Conservation (phyloP, 2,113 vertebrate genomes). For the Speoplatyrhinus poulsoni region DNA sequence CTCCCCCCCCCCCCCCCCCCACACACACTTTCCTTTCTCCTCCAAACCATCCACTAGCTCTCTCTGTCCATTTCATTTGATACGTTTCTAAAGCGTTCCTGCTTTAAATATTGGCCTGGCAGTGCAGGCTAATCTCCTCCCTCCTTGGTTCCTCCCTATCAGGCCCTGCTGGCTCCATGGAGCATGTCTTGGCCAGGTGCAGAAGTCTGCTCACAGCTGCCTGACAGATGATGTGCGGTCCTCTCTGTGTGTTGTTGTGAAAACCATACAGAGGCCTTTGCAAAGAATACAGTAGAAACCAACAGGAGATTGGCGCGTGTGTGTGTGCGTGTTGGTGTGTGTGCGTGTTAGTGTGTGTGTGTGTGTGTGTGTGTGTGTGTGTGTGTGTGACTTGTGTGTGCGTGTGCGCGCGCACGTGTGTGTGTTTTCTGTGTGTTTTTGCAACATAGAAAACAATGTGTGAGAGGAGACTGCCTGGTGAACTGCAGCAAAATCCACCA, state of each 20-base stretch:
- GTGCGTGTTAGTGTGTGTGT: not conserved
- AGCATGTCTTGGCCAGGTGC: slow-evolving; percentile 70
- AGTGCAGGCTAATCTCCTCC: slow-evolving; percentile 44
- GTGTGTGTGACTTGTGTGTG: not conserved
- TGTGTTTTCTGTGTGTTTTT: not conserved
- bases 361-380: not conserved
- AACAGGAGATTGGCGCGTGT: slow-evolving; percentile 16
- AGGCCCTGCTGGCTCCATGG: slow-evolving; percentile 43
- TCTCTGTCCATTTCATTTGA: slow-evolving; percentile 62
- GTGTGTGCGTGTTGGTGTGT: not conserved
- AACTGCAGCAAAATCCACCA: too few relatives aligned
- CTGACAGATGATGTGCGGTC: slow-evolving; percentile 65
- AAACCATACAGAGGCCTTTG: slow-evolving; percentile 51
- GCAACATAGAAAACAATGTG: too few relatives aligned
- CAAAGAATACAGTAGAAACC: slow-evolving; percentile 15
- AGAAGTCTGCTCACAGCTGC: slow-evolving; percentile 70
- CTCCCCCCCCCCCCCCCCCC: slow-evolving; percentile 46
- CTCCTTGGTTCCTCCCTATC: slow-evolving; percentile 38
- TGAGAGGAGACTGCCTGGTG: too few relatives aligned
- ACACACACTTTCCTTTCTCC: slow-evolving; percentile 20
- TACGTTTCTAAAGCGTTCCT: slow-evolving; percentile 72
- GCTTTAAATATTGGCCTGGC: slow-evolving; percentile 55
- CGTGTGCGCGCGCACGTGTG: not conserved
- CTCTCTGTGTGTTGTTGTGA: slow-evolving; percentile 72
- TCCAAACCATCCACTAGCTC: slow-evolving; percentile 17